Evolutionary conservation across 2,888 invertebrate species (phyloP), one percentile per base, ranked within the genome.

Genomic region (Thereva unica): DNA sequence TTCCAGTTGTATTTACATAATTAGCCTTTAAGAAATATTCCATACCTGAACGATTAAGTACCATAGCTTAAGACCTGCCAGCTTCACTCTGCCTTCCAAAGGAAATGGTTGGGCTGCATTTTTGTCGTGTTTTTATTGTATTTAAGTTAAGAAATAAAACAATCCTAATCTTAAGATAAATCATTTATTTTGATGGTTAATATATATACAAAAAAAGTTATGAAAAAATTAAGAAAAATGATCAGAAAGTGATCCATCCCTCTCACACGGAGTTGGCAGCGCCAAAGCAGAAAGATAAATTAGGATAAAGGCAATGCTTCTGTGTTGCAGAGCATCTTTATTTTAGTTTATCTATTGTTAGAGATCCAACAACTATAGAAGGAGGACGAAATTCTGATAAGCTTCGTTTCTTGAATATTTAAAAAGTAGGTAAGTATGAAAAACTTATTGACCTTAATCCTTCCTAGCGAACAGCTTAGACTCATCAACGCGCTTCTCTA

Each of bases 401-500:
- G 34, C 23, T 23, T 23, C 23, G 23, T 23, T 49, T 38, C 49
- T 47, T 47, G 12, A 6, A 12, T 7, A 8, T 9, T 35, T 37
- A 55, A 12, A 54, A 23, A 23, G 23, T 40, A 53, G 42, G 41
- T 57, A 45, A 44, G 45, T 53, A 64, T 41, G 7, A 41, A 35
- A 52, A 37, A 9, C 42, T 44, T 10, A 4, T 59, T n/a, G n/a
- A 34, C 12, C 9, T 59, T 53, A 54, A 2, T 54, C 12, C n/a
- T 42, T 35, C 8, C 9, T 64, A 5, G 61, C 8, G 44, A 69
- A 70, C 12, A 67, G 38, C 47, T 69, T 69, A 4, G 68, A 67
- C 42, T 67, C 66, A 7, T 70, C 63, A 34, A 72, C 69, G 7
- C 70, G 71, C 61, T 68, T 68, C 37, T 89, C 86, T 70, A 89